Percentiles rank a stretch among this genome's conserved stretches.
Evolutionary conservation across 2,888 invertebrate genomes (phyloP).

Genomic region (Norana najaformis): DNA sequence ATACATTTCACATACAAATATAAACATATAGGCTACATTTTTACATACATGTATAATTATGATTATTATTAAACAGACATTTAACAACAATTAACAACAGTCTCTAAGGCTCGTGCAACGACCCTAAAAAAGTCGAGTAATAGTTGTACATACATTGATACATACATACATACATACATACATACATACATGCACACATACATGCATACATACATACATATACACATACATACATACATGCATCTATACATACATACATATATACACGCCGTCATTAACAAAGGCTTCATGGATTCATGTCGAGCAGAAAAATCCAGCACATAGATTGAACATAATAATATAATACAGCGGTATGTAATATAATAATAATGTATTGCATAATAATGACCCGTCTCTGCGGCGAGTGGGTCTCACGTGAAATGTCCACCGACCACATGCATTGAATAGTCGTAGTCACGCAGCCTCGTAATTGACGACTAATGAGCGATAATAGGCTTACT

Average conservation of each 20-base stretch:
- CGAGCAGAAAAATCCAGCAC: neutral
- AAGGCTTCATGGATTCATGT: neutral
- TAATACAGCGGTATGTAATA: neutral
- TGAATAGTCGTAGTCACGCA: neutral
- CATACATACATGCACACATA: neutral
- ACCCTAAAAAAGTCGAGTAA: too few relatives aligned
- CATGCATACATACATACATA: neutral
- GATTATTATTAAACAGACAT: too few relatives aligned
- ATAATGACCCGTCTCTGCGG: neutral
- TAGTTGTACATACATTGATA: neutral
- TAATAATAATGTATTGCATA: neutral
- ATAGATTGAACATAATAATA: neutral
- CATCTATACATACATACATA: neutral
- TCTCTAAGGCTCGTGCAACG: too few relatives aligned
- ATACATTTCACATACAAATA: too few relatives aligned
- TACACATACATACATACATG: neutral
- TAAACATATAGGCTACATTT: too few relatives aligned
- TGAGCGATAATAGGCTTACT: neutral
- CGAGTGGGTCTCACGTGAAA: neutral
- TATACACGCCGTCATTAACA: neutral
- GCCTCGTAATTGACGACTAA: constrained; percentile 1
- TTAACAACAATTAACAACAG: too few relatives aligned
- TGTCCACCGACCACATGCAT: neutral
- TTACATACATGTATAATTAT: neutral
- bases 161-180: neutral